Base-by-base conservation (phyloP, 2,888 invertebrate species). In the Melinaea marsaeus region DNA sequence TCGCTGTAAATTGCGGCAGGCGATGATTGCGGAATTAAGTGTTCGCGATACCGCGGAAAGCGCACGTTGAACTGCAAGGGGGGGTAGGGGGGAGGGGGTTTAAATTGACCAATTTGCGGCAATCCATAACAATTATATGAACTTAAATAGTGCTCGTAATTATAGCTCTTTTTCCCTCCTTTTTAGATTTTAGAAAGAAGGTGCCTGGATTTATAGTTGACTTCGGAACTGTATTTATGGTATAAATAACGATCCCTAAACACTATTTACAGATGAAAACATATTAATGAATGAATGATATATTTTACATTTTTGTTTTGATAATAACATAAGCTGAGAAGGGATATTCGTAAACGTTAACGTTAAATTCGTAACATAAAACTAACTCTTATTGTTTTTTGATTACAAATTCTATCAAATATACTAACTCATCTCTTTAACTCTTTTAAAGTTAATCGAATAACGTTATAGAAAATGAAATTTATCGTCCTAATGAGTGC, bases 1-100 rank as follows among this genome's bases (percentile, higher is more conserved):
- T 83, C 84, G 82, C 22, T 11, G 47, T 60, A 57, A 63, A 42
- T 63, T 57, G 60, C 59, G 57, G 57, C 45, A 13, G 45, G 34
- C 56, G 60, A 63, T 63, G 63, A 63, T 63, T 60, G 63, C 60
- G 48, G 54, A 60, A 60, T 63, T 57, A 63, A 54, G 48, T 60
- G 51, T 51, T 58, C 48, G 54, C 55, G 62, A 63, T 56, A 63
- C 55, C 59, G 59, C 37, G 56, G 58, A 63, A 63, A 63, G 55
- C 13, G 51, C 51, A 51, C 51, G 11, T 32, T 51, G 51, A 22
- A 51, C 9, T 32, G 51, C 22, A 32, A 9, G 51, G 11, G 51
- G 58, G 51, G 22, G 35, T 35, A 51, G 51, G 35, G 22, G 54
- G 54, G n/a, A 13, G 56, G 33, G 33, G 47, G 59, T 55, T 64